These are phyloP conservation scores for Gallinago undulata DNA, from an alignment of 2,113 vertebrate species.

Conservation along the genomic window DNA sequence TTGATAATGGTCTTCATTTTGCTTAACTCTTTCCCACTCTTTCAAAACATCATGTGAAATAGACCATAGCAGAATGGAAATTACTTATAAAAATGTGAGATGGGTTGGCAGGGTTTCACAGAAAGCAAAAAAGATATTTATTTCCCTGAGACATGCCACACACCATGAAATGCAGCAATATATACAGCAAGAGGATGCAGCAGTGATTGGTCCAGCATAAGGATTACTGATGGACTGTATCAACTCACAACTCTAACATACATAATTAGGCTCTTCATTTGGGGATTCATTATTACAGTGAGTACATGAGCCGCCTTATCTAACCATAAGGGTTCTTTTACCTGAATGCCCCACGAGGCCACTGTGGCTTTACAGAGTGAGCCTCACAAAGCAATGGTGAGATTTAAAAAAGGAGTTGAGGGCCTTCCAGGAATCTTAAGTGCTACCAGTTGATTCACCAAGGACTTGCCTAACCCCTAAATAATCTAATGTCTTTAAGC, in stretches of 20 bases:
- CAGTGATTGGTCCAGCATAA: not conserved
- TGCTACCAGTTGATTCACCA: not conserved
- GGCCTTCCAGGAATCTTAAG: not conserved
- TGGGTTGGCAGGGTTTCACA: not conserved
- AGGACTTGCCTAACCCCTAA: not conserved
- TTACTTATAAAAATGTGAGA: constrained; percentile 12
- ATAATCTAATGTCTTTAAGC: not conserved
- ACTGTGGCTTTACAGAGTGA: not conserved
- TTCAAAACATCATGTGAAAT: constrained; percentile 3
- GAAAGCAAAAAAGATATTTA: constrained; percentile 15
- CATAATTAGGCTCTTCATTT: not conserved
- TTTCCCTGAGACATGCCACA: not conserved
- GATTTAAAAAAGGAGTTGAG: not conserved
- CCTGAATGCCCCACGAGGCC: not conserved
- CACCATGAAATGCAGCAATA: not conserved
- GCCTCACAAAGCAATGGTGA: not conserved
- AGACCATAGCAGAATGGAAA: constrained; percentile 26
- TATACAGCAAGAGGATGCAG: not conserved
- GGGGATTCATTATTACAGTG: not conserved
- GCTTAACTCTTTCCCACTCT: constrained; percentile 43
- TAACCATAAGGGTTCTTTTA: not conserved
- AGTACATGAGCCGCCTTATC: not conserved
- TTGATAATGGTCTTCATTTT: constrained; percentile 57
- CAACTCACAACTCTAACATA: not conserved
- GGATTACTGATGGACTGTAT: not conserved